Evolutionary conservation across 2,113 vertebrate genomes (phyloP).

Genomic region (Elgaria multicarinata): DNA sequence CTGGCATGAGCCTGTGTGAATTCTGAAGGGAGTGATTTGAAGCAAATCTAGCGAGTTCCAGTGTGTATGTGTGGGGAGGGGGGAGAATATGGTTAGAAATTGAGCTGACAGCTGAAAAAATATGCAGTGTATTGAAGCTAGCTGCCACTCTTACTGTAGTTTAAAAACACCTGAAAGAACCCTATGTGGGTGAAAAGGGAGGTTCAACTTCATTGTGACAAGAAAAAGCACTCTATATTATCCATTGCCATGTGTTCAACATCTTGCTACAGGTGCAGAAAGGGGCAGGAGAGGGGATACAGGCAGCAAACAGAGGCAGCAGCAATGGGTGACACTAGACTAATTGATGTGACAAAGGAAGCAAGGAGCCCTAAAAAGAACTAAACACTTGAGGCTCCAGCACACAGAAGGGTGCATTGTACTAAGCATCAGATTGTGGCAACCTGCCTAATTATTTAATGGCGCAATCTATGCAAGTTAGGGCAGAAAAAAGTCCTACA

Average conservation of each 20-base stretch:
- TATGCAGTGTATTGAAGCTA: not conserved
- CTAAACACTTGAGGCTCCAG: not conserved
- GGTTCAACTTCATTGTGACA: not conserved
- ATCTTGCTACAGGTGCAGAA: not conserved
- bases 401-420: not conserved
- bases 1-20: not conserved
- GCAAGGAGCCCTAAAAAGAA: not conserved
- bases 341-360: no score
- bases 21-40: not conserved
- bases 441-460: not conserved
- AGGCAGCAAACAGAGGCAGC: not conserved
- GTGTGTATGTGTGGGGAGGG: no score
- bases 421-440: not conserved
- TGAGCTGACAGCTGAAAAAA: not conserved
- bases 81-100: not conserved
- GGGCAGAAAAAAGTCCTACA: no score
- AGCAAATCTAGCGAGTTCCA: not conserved
- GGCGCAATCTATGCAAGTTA: no score
- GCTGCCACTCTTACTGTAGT: not conserved
- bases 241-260: not conserved
- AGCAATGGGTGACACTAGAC: not conserved
- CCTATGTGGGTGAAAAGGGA: not conserved
- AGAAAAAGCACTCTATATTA: not conserved
- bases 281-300: not conserved
- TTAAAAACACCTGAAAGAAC: not conserved